Percentiles rank a stretch among this genome's conserved stretches.
These are phyloP conservation scores for Tethea ocularis DNA, from an alignment of 2,888 invertebrate species.

Conservation along the genomic window DNA sequence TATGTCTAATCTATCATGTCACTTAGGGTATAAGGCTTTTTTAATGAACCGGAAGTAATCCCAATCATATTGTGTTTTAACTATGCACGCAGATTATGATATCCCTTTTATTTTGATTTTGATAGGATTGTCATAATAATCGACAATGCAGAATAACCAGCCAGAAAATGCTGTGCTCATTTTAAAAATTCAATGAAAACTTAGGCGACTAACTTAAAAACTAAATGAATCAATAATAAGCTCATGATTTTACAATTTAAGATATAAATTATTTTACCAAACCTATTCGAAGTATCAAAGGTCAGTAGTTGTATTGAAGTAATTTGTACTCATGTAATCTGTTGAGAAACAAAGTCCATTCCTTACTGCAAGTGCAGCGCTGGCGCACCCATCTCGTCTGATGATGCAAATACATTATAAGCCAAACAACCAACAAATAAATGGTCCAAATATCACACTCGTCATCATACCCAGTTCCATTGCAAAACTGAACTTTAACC, in stretches of 20 bases:
- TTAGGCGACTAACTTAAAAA: too few species aligned
- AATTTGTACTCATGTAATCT: background rate
- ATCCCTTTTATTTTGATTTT: too few species aligned
- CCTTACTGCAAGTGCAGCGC: background rate
- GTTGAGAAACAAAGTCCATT: background rate
- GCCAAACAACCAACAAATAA: background rate
- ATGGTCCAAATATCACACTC: background rate
- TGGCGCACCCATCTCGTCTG: background rate
- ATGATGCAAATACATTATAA: background rate
- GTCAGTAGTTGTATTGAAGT: background rate
- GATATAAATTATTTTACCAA: background rate
- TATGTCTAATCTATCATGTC: conserved; percentile 15
- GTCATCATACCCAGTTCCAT: too few species aligned
- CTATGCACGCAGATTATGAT: background rate
- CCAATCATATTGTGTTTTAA: background rate
- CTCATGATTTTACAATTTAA: too few species aligned
- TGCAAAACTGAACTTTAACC: too few species aligned
- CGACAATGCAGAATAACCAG: too few species aligned
- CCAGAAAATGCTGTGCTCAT: too few species aligned
- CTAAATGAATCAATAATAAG: too few species aligned
- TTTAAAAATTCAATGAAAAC: too few species aligned
- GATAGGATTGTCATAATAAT: too few species aligned
- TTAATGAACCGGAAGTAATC: background rate
- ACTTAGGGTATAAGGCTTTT: conserved; percentile 10
- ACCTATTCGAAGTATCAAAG: background rate